phyloP scores from a whole-genome alignment of 2,113 vertebrate species.

The Aix galericulata region DNA sequence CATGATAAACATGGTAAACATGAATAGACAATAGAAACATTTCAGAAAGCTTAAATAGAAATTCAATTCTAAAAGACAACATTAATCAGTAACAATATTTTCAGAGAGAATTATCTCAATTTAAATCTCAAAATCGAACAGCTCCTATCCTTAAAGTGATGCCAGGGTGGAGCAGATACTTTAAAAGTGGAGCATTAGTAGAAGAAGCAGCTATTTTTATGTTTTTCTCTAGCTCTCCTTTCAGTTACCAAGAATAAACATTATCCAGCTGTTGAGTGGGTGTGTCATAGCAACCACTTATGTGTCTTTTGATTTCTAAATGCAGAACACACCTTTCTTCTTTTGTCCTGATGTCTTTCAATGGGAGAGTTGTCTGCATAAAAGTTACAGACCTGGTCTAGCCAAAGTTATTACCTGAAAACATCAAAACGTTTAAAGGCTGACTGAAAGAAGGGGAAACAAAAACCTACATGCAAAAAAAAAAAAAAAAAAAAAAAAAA shows the following conservation, averaged over 20 bases:
- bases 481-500: not conserved
- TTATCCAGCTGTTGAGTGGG: not conserved
- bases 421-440: not conserved
- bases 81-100: not conserved
- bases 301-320: not conserved
- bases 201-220: not conserved
- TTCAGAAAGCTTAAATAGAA: not conserved
- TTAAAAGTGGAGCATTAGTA: not conserved
- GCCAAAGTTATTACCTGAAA: not conserved
- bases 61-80: not conserved
- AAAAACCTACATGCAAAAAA: not conserved
- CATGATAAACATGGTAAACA: not conserved
- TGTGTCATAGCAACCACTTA: not conserved
- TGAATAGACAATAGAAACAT: not conserved
- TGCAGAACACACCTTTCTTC: not conserved
- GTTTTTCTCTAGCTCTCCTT: not conserved
- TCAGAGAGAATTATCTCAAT: not conserved
- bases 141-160: not conserved
- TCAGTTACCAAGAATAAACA: not conserved
- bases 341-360: not conserved
- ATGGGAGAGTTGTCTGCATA: not conserved
- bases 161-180: not conserved
- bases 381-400: not conserved
- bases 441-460: not conserved
- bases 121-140: not conserved